These are phyloP conservation scores for Catharus ustulatus DNA, from an alignment of 2,797 vertebrate species.

Conservation along the genomic window DNA sequence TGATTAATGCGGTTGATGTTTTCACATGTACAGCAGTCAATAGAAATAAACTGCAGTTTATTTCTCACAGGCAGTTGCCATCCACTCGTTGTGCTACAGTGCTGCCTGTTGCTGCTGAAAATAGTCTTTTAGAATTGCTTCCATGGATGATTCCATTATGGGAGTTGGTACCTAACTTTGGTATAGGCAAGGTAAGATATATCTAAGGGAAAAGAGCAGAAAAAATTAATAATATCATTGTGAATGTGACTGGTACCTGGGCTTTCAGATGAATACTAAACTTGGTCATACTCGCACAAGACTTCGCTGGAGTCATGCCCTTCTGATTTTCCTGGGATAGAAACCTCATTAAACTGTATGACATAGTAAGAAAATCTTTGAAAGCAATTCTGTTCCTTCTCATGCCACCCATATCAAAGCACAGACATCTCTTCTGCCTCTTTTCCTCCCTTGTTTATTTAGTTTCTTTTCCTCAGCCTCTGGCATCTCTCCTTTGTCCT, in stretches of 20 bases:
- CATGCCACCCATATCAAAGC: neutral
- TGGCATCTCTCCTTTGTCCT: conserved; percentile 9
- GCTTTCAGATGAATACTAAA: conserved; percentile 11
- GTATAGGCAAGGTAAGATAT: neutral
- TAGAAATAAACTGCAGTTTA: neutral
- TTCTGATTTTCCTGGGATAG: neutral
- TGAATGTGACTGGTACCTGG: neutral
- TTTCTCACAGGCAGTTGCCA: neutral
- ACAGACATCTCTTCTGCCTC: neutral
- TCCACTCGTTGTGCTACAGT: neutral
- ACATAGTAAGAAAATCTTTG: neutral
- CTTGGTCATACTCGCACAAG: neutral
- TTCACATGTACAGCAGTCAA: too few species aligned
- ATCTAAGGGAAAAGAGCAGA: neutral
- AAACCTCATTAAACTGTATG: neutral
- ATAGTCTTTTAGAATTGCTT: neutral
- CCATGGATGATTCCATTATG: neutral
- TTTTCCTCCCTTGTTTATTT: neutral
- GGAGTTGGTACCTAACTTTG: neutral
- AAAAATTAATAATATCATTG: neutral
- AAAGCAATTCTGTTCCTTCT: neutral
- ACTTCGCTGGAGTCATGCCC: neutral
- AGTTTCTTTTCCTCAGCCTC: conserved; percentile 40
- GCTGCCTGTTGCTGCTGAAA: neutral
- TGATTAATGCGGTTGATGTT: too few species aligned